Base-by-base conservation (phyloP, 2,113 vertebrate species). In the Mustelus asterias region DNA sequence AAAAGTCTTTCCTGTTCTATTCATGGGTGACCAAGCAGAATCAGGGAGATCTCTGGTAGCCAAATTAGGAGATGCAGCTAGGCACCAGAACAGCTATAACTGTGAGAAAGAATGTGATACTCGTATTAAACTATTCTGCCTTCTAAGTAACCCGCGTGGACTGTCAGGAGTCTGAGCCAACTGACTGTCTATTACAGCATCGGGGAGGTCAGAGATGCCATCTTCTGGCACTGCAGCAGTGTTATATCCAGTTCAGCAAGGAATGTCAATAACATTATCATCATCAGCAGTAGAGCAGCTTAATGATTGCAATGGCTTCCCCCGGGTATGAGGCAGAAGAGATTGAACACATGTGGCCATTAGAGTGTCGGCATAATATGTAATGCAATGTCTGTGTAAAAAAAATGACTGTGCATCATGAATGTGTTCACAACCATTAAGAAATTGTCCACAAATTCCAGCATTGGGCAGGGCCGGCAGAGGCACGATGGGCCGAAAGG, bases 101-200 rank as follows among this genome's bases (percentile, higher is more conserved):
- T 22, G 60, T 16, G 33, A 58, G 33, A 65, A 93, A 37, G 33
- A 93, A n/a, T 92, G 18, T 65, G 33, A 65, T 13, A 65, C 58
- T 93, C 65, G 60, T 63, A 37, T 60, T 65, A 65, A 93, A 22
- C 18, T n/a, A 33, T 65, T 37, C 60, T 20, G 33, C 29, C 58
- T 33, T 33, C 88, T 10, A 22, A 20, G 20, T 18, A 37, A 76
- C 16, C 60, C 8, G 10, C 37, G n/a, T 20, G 33, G 33, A 16
- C 20, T 18, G 37, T 67, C 89, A 37, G 37, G n/a, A 65, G 33
- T 37, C 7, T 67, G 89, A 65, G 89, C 5, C 60, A 93, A 8
- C 16, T 92, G 63, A 22, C 86, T 90, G 89, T 65, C 60, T 37
- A 93, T 65, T 93, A 16, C 60, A 93, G 58, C 89, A 93, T 93